These are phyloP conservation scores for Xenentodon cancila DNA, from an alignment of 2,797 vertebrate species.

Conservation along the genomic window DNA sequence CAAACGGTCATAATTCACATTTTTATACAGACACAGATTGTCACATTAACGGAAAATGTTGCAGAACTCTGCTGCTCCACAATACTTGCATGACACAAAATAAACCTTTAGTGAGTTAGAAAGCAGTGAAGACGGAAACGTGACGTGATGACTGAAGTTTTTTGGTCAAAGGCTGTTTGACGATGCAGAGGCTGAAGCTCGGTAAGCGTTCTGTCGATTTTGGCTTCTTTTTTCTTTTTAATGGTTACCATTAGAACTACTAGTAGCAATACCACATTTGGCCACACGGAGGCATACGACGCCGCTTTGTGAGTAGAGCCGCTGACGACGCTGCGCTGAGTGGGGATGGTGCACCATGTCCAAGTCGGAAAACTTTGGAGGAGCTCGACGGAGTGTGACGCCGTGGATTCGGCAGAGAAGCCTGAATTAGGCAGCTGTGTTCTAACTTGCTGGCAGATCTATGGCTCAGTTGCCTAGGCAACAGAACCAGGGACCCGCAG, in stretches of 20 bases:
- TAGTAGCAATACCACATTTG: no score
- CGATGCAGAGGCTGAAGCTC: constrained; percentile 59
- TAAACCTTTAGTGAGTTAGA: not conserved
- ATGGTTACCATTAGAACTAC: constrained; percentile 1
- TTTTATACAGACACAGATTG: constrained; percentile 62
- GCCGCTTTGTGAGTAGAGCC: no score
- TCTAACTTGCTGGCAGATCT: no score
- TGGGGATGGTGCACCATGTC: no score
- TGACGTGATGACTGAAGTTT: constrained; percentile 53
- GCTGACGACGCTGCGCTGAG: no score
- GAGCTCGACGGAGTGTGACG: no score
- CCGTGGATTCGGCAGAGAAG: no score
- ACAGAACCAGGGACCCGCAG: no score
- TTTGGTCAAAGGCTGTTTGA: constrained; percentile 81
- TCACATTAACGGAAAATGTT: constrained; percentile 67
- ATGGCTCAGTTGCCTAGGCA: no score
- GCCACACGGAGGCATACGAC: no score
- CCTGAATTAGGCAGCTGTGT: no score
- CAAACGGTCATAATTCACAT: constrained; percentile 31
- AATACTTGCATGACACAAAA: constrained; percentile 34
- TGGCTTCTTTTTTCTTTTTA: constrained; percentile 4
- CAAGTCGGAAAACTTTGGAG: no score
- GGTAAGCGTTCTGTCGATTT: constrained; percentile 3
- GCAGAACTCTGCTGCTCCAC: constrained; percentile 44
- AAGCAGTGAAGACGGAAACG: constrained; percentile 14